Evolutionary conservation across 2,113 vertebrate species (phyloP), one percentile per base, ranked within the genome.

Genomic region (Pachypanchax playfairii): DNA sequence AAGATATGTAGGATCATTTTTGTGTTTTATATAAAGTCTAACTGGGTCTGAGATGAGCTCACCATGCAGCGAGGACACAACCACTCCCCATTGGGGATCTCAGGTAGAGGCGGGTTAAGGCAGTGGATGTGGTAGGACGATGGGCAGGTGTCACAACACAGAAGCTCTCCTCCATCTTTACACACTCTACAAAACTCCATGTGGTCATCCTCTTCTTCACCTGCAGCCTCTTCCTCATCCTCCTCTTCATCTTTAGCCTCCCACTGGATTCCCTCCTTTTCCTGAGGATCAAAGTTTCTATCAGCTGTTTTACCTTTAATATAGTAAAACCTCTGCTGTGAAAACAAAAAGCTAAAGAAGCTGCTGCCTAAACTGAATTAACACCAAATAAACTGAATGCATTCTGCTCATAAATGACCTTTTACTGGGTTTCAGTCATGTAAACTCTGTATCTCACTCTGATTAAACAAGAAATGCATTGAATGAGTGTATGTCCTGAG

Each of bases 251-350:
- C 92, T 83, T 98, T 99, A 0, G 96, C 94, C 88, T 99, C 97
- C 97, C 97, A 99, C 87, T 99, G 97, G 85, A 99, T 95, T 5
- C 97, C 97, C 77, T 99, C 97, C 79, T 99, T 99, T 90, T 99
- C 97, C 97, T 99, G 83, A 2, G 44, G 55, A 29, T 67, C 22
- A 58, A 12, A 42, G n/a, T 29, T 14, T 26, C 8, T 10, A 12
- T n/a, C n/a, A n/a, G n/a, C n/a, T n/a, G n/a, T n/a, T n/a, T n/a
- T n/a, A n/a, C n/a, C n/a, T n/a, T n/a, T n/a, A n/a, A n/a, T n/a
- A n/a, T n/a, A n/a, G n/a, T n/a, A n/a, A n/a, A n/a, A n/a, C n/a
- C n/a, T n/a, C n/a, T n/a, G n/a, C n/a, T n/a, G n/a, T n/a, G n/a
- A n/a, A n/a, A n/a, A n/a, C n/a, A n/a, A n/a, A n/a, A n/a, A n/a